These are phyloP conservation scores for Heteropelma amictum DNA, from an alignment of 2,888 invertebrate genomes.

Conservation along the genomic window DNA sequence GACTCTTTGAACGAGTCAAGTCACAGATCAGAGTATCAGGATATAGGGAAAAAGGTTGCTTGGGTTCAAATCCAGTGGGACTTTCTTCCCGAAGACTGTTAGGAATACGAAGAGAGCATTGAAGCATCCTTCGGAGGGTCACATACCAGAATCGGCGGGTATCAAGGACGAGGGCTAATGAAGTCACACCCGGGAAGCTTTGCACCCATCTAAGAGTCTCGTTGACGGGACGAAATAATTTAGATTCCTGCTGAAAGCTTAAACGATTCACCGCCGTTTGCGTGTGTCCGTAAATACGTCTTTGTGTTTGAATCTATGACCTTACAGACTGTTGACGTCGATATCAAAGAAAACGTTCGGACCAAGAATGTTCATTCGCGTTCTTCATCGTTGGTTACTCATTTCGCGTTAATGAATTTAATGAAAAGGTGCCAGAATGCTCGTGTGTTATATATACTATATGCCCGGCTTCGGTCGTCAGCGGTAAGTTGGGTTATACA, in stretches of 20 bases:
- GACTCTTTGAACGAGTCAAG: no score
- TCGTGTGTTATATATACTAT: slow-evolving; percentile 11
- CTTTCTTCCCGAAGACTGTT: slow-evolving; percentile 1
- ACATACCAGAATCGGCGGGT: slow-evolving; percentile 67
- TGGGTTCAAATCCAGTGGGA: slow-evolving; percentile 9
- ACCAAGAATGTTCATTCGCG: not conserved
- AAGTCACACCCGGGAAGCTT: slow-evolving; percentile 65
- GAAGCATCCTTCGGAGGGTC: slow-evolving; percentile 51
- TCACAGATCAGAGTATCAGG: not conserved
- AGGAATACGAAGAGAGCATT: not conserved
- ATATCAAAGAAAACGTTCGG: slow-evolving; percentile 48
- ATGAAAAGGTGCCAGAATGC: slow-evolving; percentile 66
- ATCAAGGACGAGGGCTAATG: slow-evolving; percentile 63
- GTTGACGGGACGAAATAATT: slow-evolving; percentile 63
- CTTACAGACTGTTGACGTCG: no score
- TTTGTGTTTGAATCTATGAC: no score
- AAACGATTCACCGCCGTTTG: slow-evolving; percentile 58
- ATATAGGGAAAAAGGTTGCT: slow-evolving; percentile 12
- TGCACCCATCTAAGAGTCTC: slow-evolving; percentile 24
- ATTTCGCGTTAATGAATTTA: slow-evolving; percentile 71
- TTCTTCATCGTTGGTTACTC: slow-evolving; percentile 62
- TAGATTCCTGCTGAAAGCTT: slow-evolving; percentile 68
- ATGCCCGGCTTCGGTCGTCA: slow-evolving; percentile 23
- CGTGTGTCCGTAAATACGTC: slow-evolving; percentile 16
- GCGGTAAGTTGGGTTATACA: slow-evolving; percentile 10